Base-by-base conservation (phyloP, 1,140 invertebrate species). In the Araneus ventricosus region DNA sequence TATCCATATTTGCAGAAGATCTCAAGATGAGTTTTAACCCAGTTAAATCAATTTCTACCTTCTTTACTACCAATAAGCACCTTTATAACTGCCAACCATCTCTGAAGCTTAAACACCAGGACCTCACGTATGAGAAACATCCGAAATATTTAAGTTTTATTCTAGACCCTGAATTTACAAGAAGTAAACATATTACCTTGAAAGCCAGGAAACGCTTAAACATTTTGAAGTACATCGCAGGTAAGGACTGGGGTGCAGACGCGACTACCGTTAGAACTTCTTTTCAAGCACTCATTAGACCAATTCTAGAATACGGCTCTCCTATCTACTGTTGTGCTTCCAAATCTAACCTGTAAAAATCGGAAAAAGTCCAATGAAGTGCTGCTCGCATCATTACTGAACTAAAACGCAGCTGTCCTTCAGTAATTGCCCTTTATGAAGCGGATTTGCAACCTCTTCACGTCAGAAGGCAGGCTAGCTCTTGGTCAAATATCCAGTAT, bases 271-370 rank as follows among this genome's bases (percentile, higher is more conserved):
- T 88, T 39, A 63, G 59, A 67, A 67, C 10, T 67, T 30, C 59
- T n/a, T n/a, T n/a, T n/a, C 52, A 57, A 27, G 59, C 57, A 45
- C 30, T 63, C 17, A 63, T 87, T 63, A 88, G 86, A n/a, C 86
- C 86, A 34, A 63, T 88, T 6, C 24, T 67, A 20, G 20, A 88
- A 24, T 88, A 88, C 17, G 30, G 10, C 17, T 88, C 39, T 41
- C 59, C 59, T 14, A 88, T 88, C 86, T 63, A 88, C 41, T 39
- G 80, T 67, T 88, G 86, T 67, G 59, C 86, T 39, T 88, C 59
- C 24, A 14, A 37, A 4, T 1, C 57, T 1, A 88, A 88, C 59
- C 1, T 88, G 34, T 17, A 86, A 4, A 30, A 86, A 61, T n/a
- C 59, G 52, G 27, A 30, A 59, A 59, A 8, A 22, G 84, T 86